Base-by-base conservation (phyloP, 2,113 vertebrate genomes). In the Amphiprion ocellaris region DNA sequence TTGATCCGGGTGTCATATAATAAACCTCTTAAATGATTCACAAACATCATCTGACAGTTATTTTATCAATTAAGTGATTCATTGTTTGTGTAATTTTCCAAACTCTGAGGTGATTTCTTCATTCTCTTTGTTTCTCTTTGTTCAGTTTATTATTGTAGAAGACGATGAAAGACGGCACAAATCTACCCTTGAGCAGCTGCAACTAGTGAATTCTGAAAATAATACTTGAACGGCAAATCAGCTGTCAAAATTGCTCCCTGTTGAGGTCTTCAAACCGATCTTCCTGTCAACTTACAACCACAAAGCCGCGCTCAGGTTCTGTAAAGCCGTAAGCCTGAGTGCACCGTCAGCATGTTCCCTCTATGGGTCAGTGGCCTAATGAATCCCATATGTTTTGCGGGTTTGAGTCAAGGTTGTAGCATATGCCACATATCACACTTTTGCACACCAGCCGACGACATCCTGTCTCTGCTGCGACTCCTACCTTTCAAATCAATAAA, bases 371-470 rank as follows among this genome's bases (percentile, higher is more conserved):
- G 30, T 28, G 56, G 53, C 12, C 54, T 68, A 73, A 89, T 61
- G 58, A 62, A 53, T 55, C 61, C 67, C 59, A 66, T 65, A 62
- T 84, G 72, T 30, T 46, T 24, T 46, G 49, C 3, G 0, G 69
- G 52, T 71, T 60, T 47, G 2, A 69, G 33, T 66, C 49, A 67
- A 66, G 64, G 68, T 79, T 74, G 64, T 44, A 49, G 72, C 83
- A 76, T 52, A 73, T 80, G 86, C 69, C 79, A 60, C 52, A 41
- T 49, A 56, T 69, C 37, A 16, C 68, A 64, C 59, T 56, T 71
- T 69, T 47, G 24, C 33, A 9, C 33, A 9, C 33, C 33, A 28
- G 37, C 23, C 28, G 8, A 24, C 10, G 46, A 52, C 54, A 28
- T 71, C 58, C 67, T 24, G 39, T 60, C 56, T n/a, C 28, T 12